Conservation (phyloP, 2,113 vertebrate genomes). For the Guaruba guarouba region DNA sequence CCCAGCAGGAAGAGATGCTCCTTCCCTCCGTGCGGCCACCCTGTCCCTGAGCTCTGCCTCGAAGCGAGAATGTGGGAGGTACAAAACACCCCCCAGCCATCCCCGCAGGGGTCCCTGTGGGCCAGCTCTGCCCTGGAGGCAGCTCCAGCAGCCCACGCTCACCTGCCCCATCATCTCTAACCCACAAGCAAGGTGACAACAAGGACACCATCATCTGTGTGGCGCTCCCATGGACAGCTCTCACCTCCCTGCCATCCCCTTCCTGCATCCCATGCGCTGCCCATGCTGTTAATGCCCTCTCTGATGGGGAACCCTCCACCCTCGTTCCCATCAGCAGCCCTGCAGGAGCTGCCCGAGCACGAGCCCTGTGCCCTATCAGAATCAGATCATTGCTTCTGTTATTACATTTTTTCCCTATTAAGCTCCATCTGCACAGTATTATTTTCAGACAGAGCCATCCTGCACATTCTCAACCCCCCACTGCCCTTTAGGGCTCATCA, state of each 20-base stretch:
- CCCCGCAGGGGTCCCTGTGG: accelerated
- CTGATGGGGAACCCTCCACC: background rate
- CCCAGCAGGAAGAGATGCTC: background rate
- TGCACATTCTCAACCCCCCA: background rate
- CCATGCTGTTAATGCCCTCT: accelerated
- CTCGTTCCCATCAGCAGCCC: background rate
- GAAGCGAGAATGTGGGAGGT: accelerated
- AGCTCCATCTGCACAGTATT: slow-evolving; percentile 13
- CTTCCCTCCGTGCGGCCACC: background rate
- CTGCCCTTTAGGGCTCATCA: slow-evolving; percentile 17
- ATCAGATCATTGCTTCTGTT: slow-evolving; percentile 10
- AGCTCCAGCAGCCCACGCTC: background rate
- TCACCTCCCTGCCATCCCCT: background rate
- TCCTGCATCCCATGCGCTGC: background rate
- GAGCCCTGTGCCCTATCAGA: background rate
- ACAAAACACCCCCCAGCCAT: background rate
- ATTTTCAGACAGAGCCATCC: background rate
- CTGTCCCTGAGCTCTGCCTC: background rate
- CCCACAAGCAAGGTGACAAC: accelerated
- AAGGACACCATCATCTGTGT: background rate
- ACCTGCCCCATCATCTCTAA: background rate
- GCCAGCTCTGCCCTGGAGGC: background rate
- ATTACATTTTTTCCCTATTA: background rate
- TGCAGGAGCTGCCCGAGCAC: background rate
- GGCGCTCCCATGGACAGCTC: accelerated